Conservation (phyloP, 2,888 invertebrate genomes). For the Epistrophella euchroma region DNA sequence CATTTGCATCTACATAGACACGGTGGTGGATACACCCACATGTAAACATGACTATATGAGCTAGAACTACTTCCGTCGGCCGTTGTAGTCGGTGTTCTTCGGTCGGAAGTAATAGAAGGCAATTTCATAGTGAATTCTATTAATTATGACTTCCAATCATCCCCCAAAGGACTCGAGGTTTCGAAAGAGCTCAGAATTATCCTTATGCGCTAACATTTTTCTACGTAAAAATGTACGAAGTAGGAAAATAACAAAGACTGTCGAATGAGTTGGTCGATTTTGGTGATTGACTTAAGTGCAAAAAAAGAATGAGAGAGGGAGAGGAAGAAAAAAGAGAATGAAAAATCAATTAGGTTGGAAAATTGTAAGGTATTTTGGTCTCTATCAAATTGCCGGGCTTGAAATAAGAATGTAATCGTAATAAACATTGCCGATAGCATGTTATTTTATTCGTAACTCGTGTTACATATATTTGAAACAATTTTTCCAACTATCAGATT, state of each 20-base stretch:
- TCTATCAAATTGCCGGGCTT: background rate
- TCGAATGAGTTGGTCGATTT: slow-evolving; percentile 10
- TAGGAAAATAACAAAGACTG: background rate
- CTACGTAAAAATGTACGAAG: slow-evolving; percentile 23
- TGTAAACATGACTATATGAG: background rate
- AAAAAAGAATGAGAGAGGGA: background rate
- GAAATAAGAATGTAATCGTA: background rate
- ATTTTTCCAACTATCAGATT: too few species aligned
- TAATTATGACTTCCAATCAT: slow-evolving; percentile 56
- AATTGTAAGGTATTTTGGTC: slow-evolving; percentile 13
- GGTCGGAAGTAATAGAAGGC: slow-evolving; percentile 47
- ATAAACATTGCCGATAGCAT: too few species aligned
- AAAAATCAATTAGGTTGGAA: slow-evolving; percentile 19
- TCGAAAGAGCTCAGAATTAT: slow-evolving; percentile 16
- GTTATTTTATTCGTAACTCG: too few species aligned
- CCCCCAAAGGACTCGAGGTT: slow-evolving; percentile 39
- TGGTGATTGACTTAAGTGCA: background rate
- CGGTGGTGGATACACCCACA: background rate
- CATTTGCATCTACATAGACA: background rate
- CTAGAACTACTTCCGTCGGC: slow-evolving; percentile 40
- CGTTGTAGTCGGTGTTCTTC: background rate
- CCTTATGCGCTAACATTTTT: slow-evolving; percentile 1
- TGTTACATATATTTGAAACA: too few species aligned
- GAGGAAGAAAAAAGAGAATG: background rate
- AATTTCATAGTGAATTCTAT: slow-evolving; percentile 60